Evolutionary conservation across 2,113 vertebrate species (phyloP).

Genomic region (Miniopterus natalensis): DNA sequence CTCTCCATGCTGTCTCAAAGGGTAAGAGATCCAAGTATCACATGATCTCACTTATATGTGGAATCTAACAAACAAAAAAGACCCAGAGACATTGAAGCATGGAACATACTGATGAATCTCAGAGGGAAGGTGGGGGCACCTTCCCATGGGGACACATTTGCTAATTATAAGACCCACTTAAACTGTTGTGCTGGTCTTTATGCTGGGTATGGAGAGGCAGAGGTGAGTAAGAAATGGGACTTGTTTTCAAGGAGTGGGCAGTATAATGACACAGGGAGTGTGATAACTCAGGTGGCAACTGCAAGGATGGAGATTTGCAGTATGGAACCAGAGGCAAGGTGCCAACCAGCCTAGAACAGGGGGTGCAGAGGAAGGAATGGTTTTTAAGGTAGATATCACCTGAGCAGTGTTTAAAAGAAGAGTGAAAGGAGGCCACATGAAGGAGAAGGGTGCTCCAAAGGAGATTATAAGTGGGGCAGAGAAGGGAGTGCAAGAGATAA

Average conservation of each 20-base stretch:
- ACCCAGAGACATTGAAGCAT: too few species aligned
- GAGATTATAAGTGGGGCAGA: neutral
- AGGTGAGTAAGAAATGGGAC: neutral
- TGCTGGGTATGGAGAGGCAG: neutral
- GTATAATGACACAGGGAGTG: fast-evolving
- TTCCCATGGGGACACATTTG: too few species aligned
- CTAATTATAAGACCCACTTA: neutral
- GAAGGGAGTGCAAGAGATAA: neutral
- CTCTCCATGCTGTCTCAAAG: too few species aligned
- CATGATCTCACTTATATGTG: too few species aligned
- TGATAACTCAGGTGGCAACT: neutral
- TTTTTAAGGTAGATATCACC: neutral
- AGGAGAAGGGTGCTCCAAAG: neutral
- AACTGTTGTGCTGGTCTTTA: neutral
- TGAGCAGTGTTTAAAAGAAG: conserved; percentile 10
- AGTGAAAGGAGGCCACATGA: neutral
- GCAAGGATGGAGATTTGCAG: too few species aligned
- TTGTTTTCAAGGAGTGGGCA: neutral
- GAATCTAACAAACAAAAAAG: too few species aligned
- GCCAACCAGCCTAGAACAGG: fast-evolving
- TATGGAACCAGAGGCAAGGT: fast-evolving
- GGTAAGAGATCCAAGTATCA: too few species aligned
- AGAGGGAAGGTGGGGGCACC: too few species aligned
- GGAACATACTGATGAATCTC: too few species aligned
- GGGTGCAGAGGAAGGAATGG: neutral